These are phyloP conservation scores for Rotaria magnacalcarata DNA, from an alignment of 2,888 invertebrate species.

Conservation along the genomic window DNA sequence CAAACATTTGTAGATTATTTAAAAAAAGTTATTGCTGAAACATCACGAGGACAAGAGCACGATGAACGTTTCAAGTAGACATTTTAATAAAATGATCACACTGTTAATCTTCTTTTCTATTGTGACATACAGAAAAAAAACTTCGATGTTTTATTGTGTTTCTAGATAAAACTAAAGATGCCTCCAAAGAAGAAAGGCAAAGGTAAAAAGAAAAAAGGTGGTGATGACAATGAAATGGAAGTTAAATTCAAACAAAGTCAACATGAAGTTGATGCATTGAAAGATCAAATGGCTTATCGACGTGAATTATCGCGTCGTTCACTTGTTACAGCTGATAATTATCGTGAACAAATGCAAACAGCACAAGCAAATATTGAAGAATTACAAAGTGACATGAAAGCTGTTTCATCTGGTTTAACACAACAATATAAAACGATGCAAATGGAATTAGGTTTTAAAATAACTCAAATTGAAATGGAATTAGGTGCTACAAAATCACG, in stretches of 20 bases:
- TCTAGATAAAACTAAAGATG: constrained; percentile 28
- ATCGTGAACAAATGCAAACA: constrained; percentile 37
- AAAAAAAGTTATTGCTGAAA: background rate
- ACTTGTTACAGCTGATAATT: constrained; percentile 34
- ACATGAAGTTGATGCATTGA: constrained; percentile 45
- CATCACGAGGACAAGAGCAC: background rate
- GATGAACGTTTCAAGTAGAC: background rate
- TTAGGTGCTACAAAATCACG: constrained; percentile 5
- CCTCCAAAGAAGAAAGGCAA: constrained; percentile 44
- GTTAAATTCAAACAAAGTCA: constrained; percentile 39
- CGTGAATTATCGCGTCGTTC: constrained; percentile 40
- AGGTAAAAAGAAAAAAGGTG: constrained; percentile 39
- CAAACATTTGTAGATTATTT: background rate
- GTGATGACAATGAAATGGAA: constrained; percentile 43
- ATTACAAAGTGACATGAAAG: constrained; percentile 39
- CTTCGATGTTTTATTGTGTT: background rate
- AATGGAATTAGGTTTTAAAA: constrained; percentile 42
- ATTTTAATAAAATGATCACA: background rate
- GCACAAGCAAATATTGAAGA: constrained; percentile 37
- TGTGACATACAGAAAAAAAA: background rate
- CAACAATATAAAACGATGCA: constrained; percentile 46
- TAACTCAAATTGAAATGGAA: constrained; percentile 38
- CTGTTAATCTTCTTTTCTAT: background rate
- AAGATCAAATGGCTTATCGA: constrained; percentile 44
- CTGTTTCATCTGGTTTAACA: constrained; percentile 38